Evolutionary conservation across 2,113 vertebrate species (phyloP).

Genomic region (Pedetes capensis): DNA sequence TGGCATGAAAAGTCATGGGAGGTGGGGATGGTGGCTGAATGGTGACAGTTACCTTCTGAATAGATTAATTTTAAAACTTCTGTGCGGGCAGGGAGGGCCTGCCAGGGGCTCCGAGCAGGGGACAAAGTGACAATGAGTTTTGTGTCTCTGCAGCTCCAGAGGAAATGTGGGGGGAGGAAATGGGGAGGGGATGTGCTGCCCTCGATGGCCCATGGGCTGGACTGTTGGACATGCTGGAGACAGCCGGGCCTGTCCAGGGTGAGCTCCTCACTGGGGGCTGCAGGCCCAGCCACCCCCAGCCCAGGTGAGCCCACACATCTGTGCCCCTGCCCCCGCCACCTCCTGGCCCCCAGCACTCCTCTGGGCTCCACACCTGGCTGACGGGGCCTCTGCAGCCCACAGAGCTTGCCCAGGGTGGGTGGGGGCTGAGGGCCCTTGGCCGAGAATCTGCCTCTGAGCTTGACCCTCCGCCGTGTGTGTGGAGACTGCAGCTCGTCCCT

Average conservation of each 20-base stretch:
- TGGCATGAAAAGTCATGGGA: conserved; percentile 78
- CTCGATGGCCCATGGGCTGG: conserved; percentile 68
- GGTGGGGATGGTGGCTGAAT: conserved; percentile 76
- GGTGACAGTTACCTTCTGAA: conserved; percentile 82
- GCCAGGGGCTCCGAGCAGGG: conserved; percentile 54
- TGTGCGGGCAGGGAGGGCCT: conserved; percentile 59
- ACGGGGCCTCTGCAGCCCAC: not conserved
- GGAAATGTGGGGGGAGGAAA: conserved; percentile 79
- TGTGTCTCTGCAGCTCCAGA: conserved; percentile 80
- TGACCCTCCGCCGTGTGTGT: not conserved
- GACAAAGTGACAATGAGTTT: conserved; percentile 54
- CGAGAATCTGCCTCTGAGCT: not conserved
- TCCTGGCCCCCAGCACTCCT: accelerated
- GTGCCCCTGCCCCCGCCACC: accelerated
- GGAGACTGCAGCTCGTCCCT: too few relatives aligned
- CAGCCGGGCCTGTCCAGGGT: conserved; percentile 14
- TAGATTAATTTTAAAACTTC: conserved; percentile 72
- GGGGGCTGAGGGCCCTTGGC: too few relatives aligned
- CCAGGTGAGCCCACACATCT: not conserved
- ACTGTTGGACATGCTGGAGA: conserved; percentile 79
- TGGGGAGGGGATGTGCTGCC: conserved; percentile 65
- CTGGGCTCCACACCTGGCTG: accelerated
- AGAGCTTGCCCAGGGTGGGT: accelerated
- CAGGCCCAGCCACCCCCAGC: conserved; percentile 30
- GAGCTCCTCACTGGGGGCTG: conserved; percentile 71